Percentiles rank a stretch among this genome's conserved stretches.
Conservation (phyloP, 2,888 invertebrate genomes). For the Tubulanus polymorphus region DNA sequence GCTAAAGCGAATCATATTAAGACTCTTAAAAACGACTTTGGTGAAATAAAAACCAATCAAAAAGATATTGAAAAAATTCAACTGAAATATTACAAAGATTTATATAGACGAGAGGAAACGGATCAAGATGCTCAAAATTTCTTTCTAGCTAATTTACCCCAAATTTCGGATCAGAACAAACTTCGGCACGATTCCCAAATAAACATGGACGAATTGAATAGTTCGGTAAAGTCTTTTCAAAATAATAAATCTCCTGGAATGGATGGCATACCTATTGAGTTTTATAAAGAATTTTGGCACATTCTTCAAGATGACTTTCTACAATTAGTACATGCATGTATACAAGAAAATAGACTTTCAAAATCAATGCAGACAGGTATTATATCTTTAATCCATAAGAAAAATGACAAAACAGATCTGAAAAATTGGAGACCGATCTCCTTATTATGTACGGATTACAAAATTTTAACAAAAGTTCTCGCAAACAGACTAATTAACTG, state of each 20-base stretch:
- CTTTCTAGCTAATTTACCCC: no score
- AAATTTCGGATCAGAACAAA: no score
- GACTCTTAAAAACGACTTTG: no score
- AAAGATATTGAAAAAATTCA: no score
- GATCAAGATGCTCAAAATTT: no score
- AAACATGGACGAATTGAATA: neutral
- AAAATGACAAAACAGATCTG: conserved; percentile 15
- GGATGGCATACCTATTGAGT: conserved; percentile 23
- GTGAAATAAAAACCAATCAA: no score
- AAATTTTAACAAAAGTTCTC: conserved; percentile 23
- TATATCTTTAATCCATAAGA: conserved; percentile 24
- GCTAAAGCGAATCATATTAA: no score
- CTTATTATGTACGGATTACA: conserved; percentile 22
- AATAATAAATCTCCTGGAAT: conserved; percentile 21
- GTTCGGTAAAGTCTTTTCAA: conserved; percentile 14
- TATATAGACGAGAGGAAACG: no score
- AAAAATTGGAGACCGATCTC: conserved; percentile 26
- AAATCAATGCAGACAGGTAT: no score
- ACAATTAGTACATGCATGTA: conserved; percentile 7
- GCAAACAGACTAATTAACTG: conserved; percentile 17
- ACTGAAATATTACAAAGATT: no score
- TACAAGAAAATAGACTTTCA: no score
- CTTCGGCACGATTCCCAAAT: no score
- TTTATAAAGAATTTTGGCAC: conserved; percentile 17
- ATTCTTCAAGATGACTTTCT: conserved; percentile 12